A percentile compares a stretch with the other conserved stretches of the same genome.
Evolutionary conservation across 2,113 vertebrate genomes (phyloP).

Genomic region (Candoia aspera): DNA sequence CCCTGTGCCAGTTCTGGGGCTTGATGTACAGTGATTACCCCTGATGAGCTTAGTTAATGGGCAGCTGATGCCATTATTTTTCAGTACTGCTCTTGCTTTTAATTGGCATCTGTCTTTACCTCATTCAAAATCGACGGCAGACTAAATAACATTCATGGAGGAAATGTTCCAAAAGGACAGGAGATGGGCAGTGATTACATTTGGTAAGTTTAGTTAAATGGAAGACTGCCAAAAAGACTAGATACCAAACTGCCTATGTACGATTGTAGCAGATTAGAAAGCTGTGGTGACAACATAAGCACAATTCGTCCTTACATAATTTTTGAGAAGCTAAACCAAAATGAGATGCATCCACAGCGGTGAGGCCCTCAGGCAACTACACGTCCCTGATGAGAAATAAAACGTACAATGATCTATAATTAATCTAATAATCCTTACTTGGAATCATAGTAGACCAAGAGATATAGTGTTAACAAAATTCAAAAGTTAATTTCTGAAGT

Average conservation of each 20-base stretch:
- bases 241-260: neutral
- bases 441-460: neutral
- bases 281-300: neutral
- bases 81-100: neutral
- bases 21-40: neutral
- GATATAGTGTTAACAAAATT: neutral
- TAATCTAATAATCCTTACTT: neutral
- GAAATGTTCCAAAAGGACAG: neutral
- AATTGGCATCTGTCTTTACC: neutral
- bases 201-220: neutral
- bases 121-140: neutral
- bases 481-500: neutral
- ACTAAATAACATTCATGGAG: neutral
- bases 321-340: neutral
- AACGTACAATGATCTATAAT: neutral
- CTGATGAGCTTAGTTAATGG: neutral
- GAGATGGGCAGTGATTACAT: neutral
- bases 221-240: neutral
- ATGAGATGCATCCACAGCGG: neutral
- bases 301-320: neutral
- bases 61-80: neutral
- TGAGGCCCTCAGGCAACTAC: neutral
- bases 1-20: neutral
- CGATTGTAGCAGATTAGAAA: neutral
- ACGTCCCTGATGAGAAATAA: neutral